Conservation (phyloP, 30 jellyfish, hydroid and myxozoan genomes). For the Cassiopea andromeda region DNA sequence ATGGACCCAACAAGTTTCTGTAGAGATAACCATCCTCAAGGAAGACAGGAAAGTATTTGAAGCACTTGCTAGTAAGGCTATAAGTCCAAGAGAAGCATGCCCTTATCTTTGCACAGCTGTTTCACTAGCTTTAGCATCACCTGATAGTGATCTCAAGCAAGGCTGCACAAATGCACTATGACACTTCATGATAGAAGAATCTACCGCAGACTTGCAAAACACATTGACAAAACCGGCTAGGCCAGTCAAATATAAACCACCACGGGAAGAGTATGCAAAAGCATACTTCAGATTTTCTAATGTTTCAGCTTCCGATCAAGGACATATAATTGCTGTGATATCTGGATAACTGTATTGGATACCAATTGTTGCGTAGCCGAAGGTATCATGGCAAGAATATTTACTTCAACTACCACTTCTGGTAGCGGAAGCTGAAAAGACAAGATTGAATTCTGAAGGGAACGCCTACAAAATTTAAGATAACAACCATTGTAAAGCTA, state of each 20-base stretch:
- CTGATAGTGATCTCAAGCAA: conserved; percentile 52
- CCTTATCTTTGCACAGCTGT: conserved; percentile 46
- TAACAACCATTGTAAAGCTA: conserved; percentile 37
- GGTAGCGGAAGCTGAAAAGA: conserved; percentile 34
- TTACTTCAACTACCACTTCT: conserved; percentile 26
- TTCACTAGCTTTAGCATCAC: conserved; percentile 67
- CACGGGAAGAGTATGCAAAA: conserved; percentile 26
- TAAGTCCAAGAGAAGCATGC: conserved; percentile 41
- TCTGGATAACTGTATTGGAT: no score
- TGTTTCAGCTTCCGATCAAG: conserved; percentile 26
- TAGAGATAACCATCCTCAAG: conserved; percentile 18
- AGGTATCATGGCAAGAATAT: conserved; percentile 12
- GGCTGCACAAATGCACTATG: conserved; percentile 42
- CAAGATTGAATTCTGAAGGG: conserved; percentile 8
- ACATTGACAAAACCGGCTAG: neutral
- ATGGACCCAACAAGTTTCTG: conserved; percentile 3
- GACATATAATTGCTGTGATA: conserved; percentile 25
- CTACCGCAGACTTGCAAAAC: conserved; percentile 20
- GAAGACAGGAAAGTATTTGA: conserved; percentile 68
- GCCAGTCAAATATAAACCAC: neutral
- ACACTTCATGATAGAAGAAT: conserved; percentile 39
- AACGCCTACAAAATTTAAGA: conserved; percentile 2
- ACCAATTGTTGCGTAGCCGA: neutral
- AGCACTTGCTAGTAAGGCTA: conserved; percentile 45
- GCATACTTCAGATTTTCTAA: conserved; percentile 18